Conservation (phyloP, 2,888 invertebrate genomes). For the Helleia helle region DNA sequence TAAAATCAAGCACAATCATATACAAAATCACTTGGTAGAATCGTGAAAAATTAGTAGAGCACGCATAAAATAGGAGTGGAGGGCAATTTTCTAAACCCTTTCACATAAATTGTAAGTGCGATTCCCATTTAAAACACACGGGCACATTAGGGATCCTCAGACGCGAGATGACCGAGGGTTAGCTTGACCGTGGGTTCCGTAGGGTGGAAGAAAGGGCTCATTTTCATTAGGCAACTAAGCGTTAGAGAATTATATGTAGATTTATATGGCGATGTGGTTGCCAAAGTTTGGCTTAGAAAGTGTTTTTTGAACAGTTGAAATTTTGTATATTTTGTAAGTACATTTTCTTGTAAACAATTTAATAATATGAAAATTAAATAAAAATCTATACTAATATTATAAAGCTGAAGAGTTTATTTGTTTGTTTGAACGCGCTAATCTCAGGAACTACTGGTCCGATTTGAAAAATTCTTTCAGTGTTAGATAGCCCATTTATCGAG, state of each 20-base stretch:
- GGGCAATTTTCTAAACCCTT: conserved; percentile 52
- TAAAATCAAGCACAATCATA: conserved; percentile 13
- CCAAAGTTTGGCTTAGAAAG: conserved; percentile 43
- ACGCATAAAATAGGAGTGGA: conserved; percentile 46
- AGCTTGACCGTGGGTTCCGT: conserved; percentile 44
- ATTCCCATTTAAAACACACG: conserved; percentile 62
- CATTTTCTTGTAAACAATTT: no score
- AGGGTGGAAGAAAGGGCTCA: conserved; percentile 61
- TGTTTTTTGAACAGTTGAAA: no score
- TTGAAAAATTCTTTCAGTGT: no score
- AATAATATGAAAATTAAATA: no score
- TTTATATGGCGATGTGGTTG: conserved; percentile 41
- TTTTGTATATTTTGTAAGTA: background rate
- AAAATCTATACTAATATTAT: no score
- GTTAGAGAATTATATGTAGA: conserved; percentile 45
- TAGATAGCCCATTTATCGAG: no score
- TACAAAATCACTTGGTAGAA: conserved; percentile 22
- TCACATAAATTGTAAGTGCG: conserved; percentile 66
- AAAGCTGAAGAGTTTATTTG: no score
- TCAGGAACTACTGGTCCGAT: no score
- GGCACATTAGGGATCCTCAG: conserved; percentile 48
- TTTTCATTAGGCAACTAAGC: conserved; percentile 66
- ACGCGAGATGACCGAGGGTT: conserved; percentile 33
- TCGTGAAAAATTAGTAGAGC: conserved; percentile 42
- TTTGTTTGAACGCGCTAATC: no score